Evolutionary conservation across 2,797 vertebrate genomes (phyloP).

Genomic region (Poecilia gillii): DNA sequence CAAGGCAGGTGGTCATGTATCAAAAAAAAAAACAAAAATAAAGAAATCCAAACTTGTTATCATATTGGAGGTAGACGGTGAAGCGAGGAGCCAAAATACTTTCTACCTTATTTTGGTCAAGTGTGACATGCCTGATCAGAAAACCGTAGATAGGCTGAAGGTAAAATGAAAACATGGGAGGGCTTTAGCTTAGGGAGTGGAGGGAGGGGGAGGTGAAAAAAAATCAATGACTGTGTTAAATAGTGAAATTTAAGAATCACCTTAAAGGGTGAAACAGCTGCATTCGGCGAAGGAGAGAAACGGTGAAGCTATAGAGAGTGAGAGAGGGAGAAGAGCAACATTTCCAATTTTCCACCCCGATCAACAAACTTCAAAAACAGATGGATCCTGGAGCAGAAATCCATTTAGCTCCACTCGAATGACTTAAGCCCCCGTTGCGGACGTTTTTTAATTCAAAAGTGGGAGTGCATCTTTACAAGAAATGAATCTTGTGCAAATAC

Average conservation of each 20-base stretch:
- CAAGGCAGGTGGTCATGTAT: not conserved
- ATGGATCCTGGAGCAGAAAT: constrained; percentile 73
- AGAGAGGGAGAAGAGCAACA: constrained; percentile 43
- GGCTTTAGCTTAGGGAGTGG: not conserved
- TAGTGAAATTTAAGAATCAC: not conserved
- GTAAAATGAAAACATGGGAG: not conserved
- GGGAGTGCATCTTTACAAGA: constrained; percentile 57
- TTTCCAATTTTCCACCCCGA: constrained; percentile 71
- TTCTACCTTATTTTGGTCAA: not conserved
- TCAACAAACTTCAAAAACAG: constrained; percentile 76
- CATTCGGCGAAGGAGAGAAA: constrained; percentile 14
- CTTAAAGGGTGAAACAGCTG: constrained; percentile 4
- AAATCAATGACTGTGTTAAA: not conserved
- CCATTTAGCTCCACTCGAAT: constrained; percentile 73
- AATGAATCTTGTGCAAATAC: constrained; percentile 68
- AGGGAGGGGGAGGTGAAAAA: not conserved
- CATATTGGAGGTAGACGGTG: constrained; percentile 52
- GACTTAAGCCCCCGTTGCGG: constrained; percentile 68
- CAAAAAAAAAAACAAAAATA: not conserved
- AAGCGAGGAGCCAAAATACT: constrained; percentile 32
- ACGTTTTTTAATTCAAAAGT: constrained; percentile 64
- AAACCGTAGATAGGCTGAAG: constrained; percentile 24
- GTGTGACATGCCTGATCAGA: constrained; percentile 13
- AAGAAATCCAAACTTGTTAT: not conserved
- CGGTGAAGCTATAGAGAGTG: not conserved